phyloP scores from a whole-genome alignment of 2,797 vertebrate species.

The Eurystomus glaucurus region DNA sequence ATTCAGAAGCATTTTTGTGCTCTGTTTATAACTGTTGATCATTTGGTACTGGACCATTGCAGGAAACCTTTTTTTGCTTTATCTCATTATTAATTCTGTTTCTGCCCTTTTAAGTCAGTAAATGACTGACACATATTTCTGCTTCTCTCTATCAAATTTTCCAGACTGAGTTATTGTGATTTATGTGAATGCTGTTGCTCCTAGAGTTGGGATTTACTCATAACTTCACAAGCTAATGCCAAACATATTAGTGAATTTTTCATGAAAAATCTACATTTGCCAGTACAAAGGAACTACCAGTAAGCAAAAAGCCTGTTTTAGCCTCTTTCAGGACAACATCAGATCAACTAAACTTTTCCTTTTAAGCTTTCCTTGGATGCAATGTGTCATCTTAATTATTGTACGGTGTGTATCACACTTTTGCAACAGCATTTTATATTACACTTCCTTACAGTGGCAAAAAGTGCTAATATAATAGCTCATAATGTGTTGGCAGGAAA shows the following conservation, averaged over 20 bases:
- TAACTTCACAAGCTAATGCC: neutral
- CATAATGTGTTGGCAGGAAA: neutral
- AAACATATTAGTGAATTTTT: conserved; percentile 18
- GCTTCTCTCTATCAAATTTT: neutral
- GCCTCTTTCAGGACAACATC: neutral
- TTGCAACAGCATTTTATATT: neutral
- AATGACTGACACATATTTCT: neutral
- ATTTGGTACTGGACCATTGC: neutral
- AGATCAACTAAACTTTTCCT: neutral
- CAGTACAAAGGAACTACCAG: neutral
- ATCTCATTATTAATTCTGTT: neutral
- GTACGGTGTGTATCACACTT: neutral
- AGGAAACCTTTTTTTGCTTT: neutral
- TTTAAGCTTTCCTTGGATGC: neutral
- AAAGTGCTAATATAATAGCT: neutral
- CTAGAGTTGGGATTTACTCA: neutral
- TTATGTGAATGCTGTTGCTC: neutral
- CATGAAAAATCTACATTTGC: neutral
- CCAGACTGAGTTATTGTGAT: neutral
- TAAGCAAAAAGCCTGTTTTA: neutral
- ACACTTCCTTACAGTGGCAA: neutral
- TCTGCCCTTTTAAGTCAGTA: neutral
- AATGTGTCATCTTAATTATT: conserved; percentile 1
- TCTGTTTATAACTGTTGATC: neutral
- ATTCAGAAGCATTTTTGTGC: neutral